Conservation (phyloP, 1,140 invertebrate genomes). For the Solenopsis invicta region DNA sequence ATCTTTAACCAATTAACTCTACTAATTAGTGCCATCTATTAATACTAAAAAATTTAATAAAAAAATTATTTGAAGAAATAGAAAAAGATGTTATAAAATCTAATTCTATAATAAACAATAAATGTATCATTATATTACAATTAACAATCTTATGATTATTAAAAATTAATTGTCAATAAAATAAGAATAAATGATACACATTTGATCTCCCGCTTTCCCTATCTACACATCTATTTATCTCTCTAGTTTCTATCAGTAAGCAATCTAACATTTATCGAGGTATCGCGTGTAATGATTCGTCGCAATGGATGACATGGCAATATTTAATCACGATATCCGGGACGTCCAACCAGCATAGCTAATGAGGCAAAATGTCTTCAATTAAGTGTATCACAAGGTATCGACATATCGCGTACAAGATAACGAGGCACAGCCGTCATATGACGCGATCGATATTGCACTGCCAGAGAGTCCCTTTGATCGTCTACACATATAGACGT, state of each 20-base stretch:
- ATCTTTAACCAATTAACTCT: conserved; percentile 15
- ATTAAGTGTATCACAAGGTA: conserved; percentile 56
- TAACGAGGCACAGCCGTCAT: conserved; percentile 61
- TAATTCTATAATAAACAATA: background rate
- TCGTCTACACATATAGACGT: background rate
- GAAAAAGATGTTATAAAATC: background rate
- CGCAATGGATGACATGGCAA: background rate
- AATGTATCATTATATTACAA: background rate
- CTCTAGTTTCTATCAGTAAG: background rate
- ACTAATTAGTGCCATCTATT: background rate
- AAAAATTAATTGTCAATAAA: background rate
- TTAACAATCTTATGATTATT: background rate
- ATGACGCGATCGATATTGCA: conserved; percentile 58
- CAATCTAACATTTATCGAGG: background rate
- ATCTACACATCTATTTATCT: background rate
- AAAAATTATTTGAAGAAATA: background rate
- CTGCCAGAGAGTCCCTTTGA: conserved; percentile 54
- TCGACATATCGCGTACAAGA: conserved; percentile 48
- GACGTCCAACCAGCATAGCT: conserved; percentile 20
- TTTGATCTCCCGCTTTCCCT: background rate
- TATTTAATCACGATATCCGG: conserved; percentile 48
- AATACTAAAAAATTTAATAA: background rate
- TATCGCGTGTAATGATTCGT: conserved; percentile 11
- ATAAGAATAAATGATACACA: background rate
- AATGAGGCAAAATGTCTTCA: conserved; percentile 54